A percentile compares a stretch with the other conserved stretches of the same genome.
phyloP scores from a whole-genome alignment of 1,140 invertebrate genomes.

The Lycorma delicatula region DNA sequence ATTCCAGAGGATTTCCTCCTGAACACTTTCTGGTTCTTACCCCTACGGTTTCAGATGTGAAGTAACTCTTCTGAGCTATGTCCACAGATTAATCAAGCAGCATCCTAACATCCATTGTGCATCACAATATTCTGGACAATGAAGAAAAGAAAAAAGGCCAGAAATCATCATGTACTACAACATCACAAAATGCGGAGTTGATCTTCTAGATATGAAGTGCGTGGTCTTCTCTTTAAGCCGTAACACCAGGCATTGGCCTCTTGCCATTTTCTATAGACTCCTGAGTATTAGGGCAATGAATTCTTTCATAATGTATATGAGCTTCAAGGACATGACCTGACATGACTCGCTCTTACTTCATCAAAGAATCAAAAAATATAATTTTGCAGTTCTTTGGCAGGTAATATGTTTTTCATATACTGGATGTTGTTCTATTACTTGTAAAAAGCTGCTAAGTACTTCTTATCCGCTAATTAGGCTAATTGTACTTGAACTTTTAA shows the following conservation, averaged over 20 bases:
- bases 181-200: slow-evolving; percentile 31
- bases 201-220: slow-evolving; percentile 31
- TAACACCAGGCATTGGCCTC: slow-evolving; percentile 29
- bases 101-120: slow-evolving; percentile 32
- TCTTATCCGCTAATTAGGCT: too few species aligned
- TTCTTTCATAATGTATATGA: slow-evolving; percentile 10
- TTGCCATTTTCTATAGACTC: slow-evolving; percentile 29
- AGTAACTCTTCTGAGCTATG: slow-evolving; percentile 18
- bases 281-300: slow-evolving; percentile 28
- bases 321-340: slow-evolving; percentile 12
- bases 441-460: too few species aligned
- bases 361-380: too few species aligned
- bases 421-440: too few species aligned
- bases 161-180: slow-evolving; percentile 31
- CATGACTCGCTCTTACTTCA: too few species aligned
- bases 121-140: slow-evolving; percentile 25
- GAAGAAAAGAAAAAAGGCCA: slow-evolving; percentile 25
- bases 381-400: too few species aligned
- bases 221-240: slow-evolving; percentile 23
- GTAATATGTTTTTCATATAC: too few species aligned
- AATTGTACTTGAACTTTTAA: too few species aligned
- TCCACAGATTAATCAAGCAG: slow-evolving; percentile 26
- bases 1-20: slow-evolving; percentile 31
- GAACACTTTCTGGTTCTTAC: background rate
- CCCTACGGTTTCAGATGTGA: slow-evolving; percentile 18